A percentile compares a stretch with the other conserved stretches of the same genome.
These are phyloP conservation scores for Epirrhoe alternata DNA, from an alignment of 2,888 invertebrate genomes.

Conservation along the genomic window DNA sequence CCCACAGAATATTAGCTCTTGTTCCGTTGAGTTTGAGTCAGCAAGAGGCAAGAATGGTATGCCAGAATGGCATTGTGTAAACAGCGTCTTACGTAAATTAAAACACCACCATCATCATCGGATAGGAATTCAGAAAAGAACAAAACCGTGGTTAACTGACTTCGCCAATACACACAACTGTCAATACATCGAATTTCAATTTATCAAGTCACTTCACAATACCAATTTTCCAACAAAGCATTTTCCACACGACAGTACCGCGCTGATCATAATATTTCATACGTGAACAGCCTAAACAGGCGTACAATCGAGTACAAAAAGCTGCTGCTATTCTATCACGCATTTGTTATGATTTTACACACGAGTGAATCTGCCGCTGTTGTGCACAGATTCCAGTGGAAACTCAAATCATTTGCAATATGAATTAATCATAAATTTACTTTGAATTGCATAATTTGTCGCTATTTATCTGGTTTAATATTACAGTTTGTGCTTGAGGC, in stretches of 20 bases:
- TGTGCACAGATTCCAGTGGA: constrained; percentile 15
- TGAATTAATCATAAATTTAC: constrained; percentile 1
- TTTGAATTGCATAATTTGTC: neutral
- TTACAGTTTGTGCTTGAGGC: neutral
- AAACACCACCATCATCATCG: too few species aligned
- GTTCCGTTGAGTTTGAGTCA: too few species aligned
- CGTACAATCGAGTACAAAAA: constrained; percentile 45
- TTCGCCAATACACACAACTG: constrained; percentile 21
- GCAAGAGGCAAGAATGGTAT: too few species aligned
- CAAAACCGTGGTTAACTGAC: neutral
- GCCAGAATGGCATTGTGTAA: too few species aligned
- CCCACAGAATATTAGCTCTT: too few species aligned
- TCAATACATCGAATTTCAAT: constrained; percentile 43
- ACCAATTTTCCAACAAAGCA: constrained; percentile 43
- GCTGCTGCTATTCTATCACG: constrained; percentile 35
- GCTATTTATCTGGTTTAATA: neutral
- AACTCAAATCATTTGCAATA: constrained; percentile 5
- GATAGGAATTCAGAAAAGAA: too few species aligned
- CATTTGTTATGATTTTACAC: constrained; percentile 32
- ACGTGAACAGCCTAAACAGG: constrained; percentile 45
- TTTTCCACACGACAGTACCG: constrained; percentile 42
- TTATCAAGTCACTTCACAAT: constrained; percentile 43
- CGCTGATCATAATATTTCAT: constrained; percentile 52
- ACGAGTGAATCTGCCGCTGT: constrained; percentile 10
- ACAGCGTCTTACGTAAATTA: too few species aligned